phyloP scores from a whole-genome alignment of 2,888 invertebrate genomes.

The Abrostola tripartita region DNA sequence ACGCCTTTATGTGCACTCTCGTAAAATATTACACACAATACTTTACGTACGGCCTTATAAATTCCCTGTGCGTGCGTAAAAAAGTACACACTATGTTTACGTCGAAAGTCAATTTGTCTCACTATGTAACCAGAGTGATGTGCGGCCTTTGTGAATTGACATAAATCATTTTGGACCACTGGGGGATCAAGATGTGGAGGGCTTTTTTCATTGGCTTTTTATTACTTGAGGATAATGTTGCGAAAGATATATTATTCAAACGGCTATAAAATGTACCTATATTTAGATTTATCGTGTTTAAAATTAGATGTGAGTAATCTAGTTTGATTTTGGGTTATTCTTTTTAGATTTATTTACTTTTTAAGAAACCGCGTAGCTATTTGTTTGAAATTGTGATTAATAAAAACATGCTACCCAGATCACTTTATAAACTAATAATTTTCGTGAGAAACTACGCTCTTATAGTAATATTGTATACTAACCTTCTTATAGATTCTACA shows the following conservation, averaged over 20 bases:
- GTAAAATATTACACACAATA: conserved; percentile 51
- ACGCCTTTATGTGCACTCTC: conserved; percentile 39
- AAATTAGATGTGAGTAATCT: too few relatives aligned
- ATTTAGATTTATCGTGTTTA: too few relatives aligned
- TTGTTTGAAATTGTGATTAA: too few relatives aligned
- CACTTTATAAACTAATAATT: too few relatives aligned
- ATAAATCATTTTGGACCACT: conserved; percentile 54
- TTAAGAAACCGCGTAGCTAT: too few relatives aligned
- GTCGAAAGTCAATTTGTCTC: conserved; percentile 64
- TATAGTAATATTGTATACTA: too few relatives aligned
- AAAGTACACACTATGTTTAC: conserved; percentile 59
- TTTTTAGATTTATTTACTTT: too few relatives aligned
- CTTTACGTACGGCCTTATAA: conserved; percentile 47
- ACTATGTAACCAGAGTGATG: conserved; percentile 53
- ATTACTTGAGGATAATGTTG: conserved; percentile 18
- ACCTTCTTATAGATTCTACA: too few relatives aligned
- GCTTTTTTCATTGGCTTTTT: conserved; percentile 45
- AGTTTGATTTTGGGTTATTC: too few relatives aligned
- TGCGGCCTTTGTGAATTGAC: conserved; percentile 50
- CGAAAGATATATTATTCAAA: conserved; percentile 12
- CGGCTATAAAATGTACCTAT: conserved; percentile 1
- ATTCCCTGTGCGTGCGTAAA: conserved; percentile 58
- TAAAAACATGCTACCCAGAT: too few relatives aligned
- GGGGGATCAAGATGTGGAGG: conserved; percentile 39
- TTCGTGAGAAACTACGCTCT: too few relatives aligned